phyloP scores from a whole-genome alignment of 1,140 invertebrate genomes.

The Asbolus verrucosus region DNA sequence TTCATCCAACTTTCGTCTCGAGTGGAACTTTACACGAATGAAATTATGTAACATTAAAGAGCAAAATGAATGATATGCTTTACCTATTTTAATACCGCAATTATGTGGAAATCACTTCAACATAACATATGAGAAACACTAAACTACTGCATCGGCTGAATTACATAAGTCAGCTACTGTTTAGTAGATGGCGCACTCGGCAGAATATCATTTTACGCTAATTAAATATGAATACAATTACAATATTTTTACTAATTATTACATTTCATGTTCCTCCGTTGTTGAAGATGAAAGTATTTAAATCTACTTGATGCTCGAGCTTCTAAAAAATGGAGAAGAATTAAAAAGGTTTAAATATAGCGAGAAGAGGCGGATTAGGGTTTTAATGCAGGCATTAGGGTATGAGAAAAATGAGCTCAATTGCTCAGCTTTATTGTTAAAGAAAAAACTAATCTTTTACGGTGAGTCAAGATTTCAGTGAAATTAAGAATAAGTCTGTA shows the following conservation, averaged over 20 bases:
- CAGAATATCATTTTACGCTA: not conserved
- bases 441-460: slow-evolving; percentile 8
- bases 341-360: slow-evolving; percentile 27
- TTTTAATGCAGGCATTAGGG: slow-evolving; percentile 27
- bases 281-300: too few relatives aligned
- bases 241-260: too few relatives aligned
- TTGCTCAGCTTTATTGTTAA: slow-evolving; percentile 27
- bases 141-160: slow-evolving; percentile 8
- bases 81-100: slow-evolving; percentile 12
- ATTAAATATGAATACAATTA: slow-evolving; percentile 1
- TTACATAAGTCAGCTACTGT: slow-evolving; percentile 14
- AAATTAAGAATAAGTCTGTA: slow-evolving; percentile 4
- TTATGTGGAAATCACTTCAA: slow-evolving; percentile 16
- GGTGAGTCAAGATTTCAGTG: slow-evolving; percentile 15
- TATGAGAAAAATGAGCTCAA: slow-evolving; percentile 38
- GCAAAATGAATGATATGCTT: slow-evolving; percentile 24
- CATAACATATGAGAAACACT: not conserved
- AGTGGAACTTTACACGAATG: slow-evolving; percentile 11
- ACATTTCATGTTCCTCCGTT: too few relatives aligned
- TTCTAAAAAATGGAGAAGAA: slow-evolving; percentile 14
- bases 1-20: slow-evolving; percentile 11
- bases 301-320: too few relatives aligned
- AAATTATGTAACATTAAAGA: not conserved
- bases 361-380: not conserved
- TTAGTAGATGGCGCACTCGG: slow-evolving; percentile 13